phyloP scores from a whole-genome alignment of 1,140 invertebrate species.

The Drosophila sproati region DNA sequence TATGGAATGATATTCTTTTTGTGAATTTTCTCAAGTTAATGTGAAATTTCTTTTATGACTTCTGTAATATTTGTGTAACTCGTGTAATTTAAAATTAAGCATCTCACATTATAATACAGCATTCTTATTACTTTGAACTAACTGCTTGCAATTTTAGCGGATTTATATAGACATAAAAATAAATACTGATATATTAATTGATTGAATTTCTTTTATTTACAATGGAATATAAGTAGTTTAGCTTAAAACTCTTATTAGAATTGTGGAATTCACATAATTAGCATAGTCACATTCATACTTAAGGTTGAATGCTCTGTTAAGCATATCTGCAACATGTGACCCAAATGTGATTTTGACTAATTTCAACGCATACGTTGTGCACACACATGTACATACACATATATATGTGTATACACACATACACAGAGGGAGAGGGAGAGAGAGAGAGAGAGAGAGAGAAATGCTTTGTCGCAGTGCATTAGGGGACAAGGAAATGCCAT shows the following conservation, averaged over 20 bases:
- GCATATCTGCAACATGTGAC: slow-evolving; percentile 51
- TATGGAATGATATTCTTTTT: background rate
- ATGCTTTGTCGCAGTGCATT: slow-evolving; percentile 44
- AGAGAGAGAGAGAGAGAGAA: background rate
- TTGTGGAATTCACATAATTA: background rate
- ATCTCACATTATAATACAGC: too few species aligned
- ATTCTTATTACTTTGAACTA: too few species aligned
- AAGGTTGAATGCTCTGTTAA: background rate
- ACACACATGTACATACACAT: slow-evolving; percentile 1
- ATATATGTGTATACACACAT: too few species aligned
- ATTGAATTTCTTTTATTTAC: too few species aligned
- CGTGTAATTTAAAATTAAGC: too few species aligned
- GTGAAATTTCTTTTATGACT: background rate
- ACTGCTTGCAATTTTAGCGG: too few species aligned
- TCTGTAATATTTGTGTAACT: background rate
- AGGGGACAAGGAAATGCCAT: slow-evolving; percentile 41
- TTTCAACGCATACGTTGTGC: slow-evolving; percentile 45
- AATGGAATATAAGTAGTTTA: too few species aligned
- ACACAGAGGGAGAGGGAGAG: too few species aligned
- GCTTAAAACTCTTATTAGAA: background rate
- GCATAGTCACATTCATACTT: background rate
- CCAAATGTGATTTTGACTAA: slow-evolving; percentile 50
- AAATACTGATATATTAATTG: too few species aligned
- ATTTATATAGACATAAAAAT: too few species aligned
- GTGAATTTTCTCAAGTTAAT: background rate